phyloP scores from a whole-genome alignment of 1,140 invertebrate species.

The Gonioctena quinquepunctata region DNA sequence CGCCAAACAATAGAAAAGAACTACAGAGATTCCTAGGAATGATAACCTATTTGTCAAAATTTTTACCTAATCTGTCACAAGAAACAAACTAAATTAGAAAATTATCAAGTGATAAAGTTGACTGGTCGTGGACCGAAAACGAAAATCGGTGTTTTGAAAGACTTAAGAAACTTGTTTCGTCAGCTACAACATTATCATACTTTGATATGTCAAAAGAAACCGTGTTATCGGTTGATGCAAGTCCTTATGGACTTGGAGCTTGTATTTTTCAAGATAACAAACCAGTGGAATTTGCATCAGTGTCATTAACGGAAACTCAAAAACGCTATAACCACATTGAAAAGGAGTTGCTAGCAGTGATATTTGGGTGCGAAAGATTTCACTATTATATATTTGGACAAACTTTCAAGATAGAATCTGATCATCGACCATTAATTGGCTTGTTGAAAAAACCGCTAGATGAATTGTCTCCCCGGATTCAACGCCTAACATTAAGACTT shows the following conservation, averaged over 20 bases:
- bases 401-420: slow-evolving; percentile 46
- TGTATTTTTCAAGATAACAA: slow-evolving; percentile 51
- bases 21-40: slow-evolving; percentile 20
- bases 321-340: slow-evolving; percentile 55
- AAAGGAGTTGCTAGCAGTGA: slow-evolving; percentile 51
- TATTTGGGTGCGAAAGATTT: slow-evolving; percentile 48
- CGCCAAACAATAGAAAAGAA: slow-evolving; percentile 1
- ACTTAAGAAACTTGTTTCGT: slow-evolving; percentile 5
- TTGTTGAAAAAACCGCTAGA: slow-evolving; percentile 51
- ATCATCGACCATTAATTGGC: slow-evolving; percentile 51
- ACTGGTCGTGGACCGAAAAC: slow-evolving; percentile 1
- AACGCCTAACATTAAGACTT: slow-evolving; percentile 2
- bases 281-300: slow-evolving; percentile 51
- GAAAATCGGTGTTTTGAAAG: slow-evolving; percentile 1
- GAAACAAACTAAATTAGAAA: slow-evolving; percentile 13
- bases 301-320: slow-evolving; percentile 46
- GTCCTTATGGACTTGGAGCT: slow-evolving; percentile 54
- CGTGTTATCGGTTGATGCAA: slow-evolving; percentile 58
- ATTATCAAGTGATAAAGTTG: not conserved
- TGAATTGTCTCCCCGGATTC: slow-evolving; percentile 14
- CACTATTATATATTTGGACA: slow-evolving; percentile 40
- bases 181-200: not conserved
- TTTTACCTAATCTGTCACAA: slow-evolving; percentile 20
- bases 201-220: slow-evolving; percentile 49
- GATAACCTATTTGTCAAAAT: slow-evolving; percentile 22